Percentiles rank a stretch among this genome's conserved stretches.
These are phyloP conservation scores for Eupleurogrammus muticus DNA, from an alignment of 2,797 vertebrate genomes.

Conservation along the genomic window DNA sequence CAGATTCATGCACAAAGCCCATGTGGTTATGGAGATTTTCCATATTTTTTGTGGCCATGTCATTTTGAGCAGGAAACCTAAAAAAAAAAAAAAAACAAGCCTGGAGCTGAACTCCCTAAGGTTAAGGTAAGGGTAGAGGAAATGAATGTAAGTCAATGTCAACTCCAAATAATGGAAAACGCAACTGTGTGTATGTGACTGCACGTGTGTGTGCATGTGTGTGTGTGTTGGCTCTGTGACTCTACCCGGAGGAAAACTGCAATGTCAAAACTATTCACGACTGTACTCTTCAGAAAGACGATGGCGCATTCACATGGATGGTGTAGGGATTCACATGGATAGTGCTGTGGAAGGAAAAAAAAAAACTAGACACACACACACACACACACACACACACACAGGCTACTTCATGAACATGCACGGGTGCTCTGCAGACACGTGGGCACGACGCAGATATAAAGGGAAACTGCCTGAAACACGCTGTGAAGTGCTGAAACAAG, in stretches of 20 bases:
- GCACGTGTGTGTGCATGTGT: neutral
- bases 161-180: too few relatives aligned
- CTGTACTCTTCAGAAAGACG: neutral
- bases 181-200: neutral
- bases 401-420: slow-evolving; percentile 8
- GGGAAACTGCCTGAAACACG: slow-evolving; percentile 42
- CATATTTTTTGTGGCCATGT: too few relatives aligned
- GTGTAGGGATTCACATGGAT: slow-evolving; percentile 5
- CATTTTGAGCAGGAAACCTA: too few relatives aligned
- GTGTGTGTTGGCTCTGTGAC: neutral
- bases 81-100: too few relatives aligned
- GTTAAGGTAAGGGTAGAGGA: neutral
- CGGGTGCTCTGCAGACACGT: slow-evolving; percentile 1
- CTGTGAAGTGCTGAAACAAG: slow-evolving; percentile 54
- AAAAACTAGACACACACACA: too few relatives aligned
- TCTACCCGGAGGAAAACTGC: slow-evolving; percentile 22
- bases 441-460: slow-evolving; percentile 14
- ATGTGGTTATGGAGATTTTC: too few relatives aligned
- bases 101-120: too few relatives aligned
- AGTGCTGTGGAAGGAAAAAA: neutral
- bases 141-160: too few relatives aligned
- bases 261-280: slow-evolving; percentile 38
- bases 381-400: too few relatives aligned
- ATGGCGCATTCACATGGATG: slow-evolving; percentile 11
- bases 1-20: too few relatives aligned